Conservation (phyloP, 2,888 invertebrate species). For the Glomeris marginata region DNA sequence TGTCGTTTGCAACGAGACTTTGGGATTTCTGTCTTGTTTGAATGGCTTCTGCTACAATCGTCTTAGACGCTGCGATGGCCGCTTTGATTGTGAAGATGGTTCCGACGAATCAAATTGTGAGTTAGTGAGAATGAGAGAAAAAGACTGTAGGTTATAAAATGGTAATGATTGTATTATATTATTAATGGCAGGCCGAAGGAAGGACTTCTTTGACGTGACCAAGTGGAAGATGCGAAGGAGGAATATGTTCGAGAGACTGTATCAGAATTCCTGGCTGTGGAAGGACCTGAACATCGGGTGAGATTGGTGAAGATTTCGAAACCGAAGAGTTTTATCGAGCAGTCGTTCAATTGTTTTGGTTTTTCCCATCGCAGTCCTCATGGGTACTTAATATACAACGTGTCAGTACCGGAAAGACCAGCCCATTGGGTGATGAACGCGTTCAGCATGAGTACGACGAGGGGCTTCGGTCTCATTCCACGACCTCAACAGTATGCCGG, state of each 20-base stretch:
- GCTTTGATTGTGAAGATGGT: conserved; percentile 63
- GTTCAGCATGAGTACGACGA: conserved; percentile 71
- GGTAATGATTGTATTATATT: not conserved
- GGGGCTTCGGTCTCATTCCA: conserved; percentile 47
- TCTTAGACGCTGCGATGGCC: conserved; percentile 60
- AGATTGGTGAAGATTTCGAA: too few species aligned
- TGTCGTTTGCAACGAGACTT: conserved; percentile 49
- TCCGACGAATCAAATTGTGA: conserved; percentile 68
- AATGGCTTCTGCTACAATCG: conserved; percentile 56
- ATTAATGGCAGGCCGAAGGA: conserved; percentile 2
- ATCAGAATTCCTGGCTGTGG: conserved; percentile 94
- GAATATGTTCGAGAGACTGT: conserved; percentile 75
- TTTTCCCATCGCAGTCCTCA: conserved; percentile 43
- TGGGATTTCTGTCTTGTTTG: conserved; percentile 63
- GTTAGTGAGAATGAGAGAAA: not conserved
- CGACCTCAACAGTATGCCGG: conserved; percentile 52
- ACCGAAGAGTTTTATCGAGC: conserved; percentile 8
- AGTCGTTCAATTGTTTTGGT: not conserved
- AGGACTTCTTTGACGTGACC: conserved; percentile 36
- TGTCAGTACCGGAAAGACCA: conserved; percentile 67
- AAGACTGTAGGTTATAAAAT: not conserved
- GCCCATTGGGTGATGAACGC: conserved; percentile 89
- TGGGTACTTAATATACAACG: conserved; percentile 70
- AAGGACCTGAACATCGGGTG: conserved; percentile 69
- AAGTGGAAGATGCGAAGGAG: conserved; percentile 69